Evolutionary conservation across 1,140 invertebrate genomes (phyloP).

Genomic region (Maniola jurtina): DNA sequence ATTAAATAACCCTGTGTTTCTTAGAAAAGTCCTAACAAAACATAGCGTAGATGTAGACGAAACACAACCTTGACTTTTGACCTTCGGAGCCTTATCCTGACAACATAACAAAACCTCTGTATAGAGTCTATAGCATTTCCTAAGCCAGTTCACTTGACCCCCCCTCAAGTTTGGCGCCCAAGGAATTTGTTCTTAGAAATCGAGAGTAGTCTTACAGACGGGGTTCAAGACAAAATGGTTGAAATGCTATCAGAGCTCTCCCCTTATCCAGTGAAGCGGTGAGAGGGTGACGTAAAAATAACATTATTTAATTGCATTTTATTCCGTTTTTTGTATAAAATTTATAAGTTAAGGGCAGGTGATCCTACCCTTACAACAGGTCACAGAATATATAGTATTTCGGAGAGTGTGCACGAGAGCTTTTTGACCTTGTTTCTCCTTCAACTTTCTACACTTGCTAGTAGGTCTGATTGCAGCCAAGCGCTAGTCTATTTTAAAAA

Average conservation of each 20-base stretch:
- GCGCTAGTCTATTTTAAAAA: too few species aligned
- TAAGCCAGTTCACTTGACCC: not conserved
- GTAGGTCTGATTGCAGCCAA: too few species aligned
- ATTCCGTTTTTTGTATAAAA: not conserved
- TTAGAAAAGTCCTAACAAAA: not conserved
- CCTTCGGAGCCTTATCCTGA: constrained; percentile 7
- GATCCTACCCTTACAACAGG: too few species aligned
- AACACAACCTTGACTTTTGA: constrained; percentile 14
- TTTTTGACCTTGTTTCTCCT: too few species aligned
- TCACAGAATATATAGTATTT: too few species aligned
- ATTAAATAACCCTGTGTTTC: not conserved
- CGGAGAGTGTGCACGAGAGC: too few species aligned
- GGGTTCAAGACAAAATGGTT: not conserved
- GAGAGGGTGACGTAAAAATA: constrained; percentile 14
- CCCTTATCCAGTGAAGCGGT: not conserved
- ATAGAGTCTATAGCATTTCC: constrained; percentile 7
- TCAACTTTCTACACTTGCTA: too few species aligned
- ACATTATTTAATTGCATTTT: constrained; percentile 11
- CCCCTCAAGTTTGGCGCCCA: not conserved
- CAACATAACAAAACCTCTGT: not conserved
- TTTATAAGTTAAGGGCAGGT: not conserved
- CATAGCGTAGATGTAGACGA: constrained; percentile 1
- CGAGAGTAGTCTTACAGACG: not conserved
- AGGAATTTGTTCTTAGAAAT: constrained; percentile 6
- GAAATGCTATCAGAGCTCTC: not conserved